These are phyloP conservation scores for Centropus bengalensis DNA, from an alignment of 2,113 vertebrate genomes.

Conservation along the genomic window DNA sequence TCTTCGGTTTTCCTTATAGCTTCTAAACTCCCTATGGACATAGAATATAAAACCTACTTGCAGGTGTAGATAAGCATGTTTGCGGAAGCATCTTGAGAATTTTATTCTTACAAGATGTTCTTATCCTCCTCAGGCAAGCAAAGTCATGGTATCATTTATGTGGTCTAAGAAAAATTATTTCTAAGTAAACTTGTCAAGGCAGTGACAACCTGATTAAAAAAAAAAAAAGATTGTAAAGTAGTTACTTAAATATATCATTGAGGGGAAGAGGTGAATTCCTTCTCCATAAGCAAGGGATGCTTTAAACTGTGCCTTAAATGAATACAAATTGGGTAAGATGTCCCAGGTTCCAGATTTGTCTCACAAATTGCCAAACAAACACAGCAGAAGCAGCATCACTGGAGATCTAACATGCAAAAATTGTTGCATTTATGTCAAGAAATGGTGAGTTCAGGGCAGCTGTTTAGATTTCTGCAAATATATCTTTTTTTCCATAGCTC, in stretches of 20 bases:
- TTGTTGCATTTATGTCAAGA: background rate
- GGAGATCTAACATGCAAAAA: background rate
- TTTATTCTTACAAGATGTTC: background rate
- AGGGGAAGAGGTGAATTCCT: background rate
- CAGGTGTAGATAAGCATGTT: background rate
- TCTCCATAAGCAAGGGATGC: background rate
- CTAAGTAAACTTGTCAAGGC: background rate
- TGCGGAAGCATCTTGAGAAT: background rate
- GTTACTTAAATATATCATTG: background rate
- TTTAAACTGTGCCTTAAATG: background rate
- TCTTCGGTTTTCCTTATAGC: background rate
- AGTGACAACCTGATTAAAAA: background rate
- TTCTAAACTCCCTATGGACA: background rate
- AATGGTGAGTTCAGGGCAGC: background rate
- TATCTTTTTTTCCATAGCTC: background rate
- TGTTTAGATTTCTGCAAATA: background rate
- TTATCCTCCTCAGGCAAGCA: background rate
- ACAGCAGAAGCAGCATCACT: background rate
- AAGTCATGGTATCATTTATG: background rate
- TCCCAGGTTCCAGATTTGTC: background rate
- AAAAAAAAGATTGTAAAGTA: background rate
- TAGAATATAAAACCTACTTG: background rate
- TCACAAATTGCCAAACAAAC: background rate
- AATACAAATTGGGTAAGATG: background rate
- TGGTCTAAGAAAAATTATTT: constrained; percentile 11